A percentile compares a stretch with the other conserved stretches of the same genome.
These are phyloP conservation scores for Pelosia muscerda DNA, from an alignment of 2,888 invertebrate genomes.

Conservation along the genomic window DNA sequence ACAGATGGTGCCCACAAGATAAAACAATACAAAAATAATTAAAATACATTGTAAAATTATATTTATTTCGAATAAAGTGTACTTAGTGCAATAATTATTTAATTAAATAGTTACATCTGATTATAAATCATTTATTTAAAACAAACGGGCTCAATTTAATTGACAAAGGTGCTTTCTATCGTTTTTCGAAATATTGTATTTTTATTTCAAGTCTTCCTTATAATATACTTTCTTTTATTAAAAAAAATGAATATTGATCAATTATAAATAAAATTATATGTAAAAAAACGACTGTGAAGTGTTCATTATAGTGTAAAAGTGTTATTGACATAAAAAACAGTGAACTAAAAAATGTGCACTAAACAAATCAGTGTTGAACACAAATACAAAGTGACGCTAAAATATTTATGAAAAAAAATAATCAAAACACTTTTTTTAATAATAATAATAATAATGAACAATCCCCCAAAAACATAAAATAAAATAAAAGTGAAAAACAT, in stretches of 20 bases:
- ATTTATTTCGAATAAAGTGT: slow-evolving; percentile 55
- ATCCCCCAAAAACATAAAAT: slow-evolving; percentile 14
- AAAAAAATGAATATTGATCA: not conserved
- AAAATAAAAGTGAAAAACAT: slow-evolving; percentile 12
- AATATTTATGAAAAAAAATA: slow-evolving; percentile 24
- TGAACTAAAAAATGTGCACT: slow-evolving; percentile 39
- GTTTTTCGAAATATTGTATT: slow-evolving; percentile 28
- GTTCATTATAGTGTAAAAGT: slow-evolving; percentile 24
- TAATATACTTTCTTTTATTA: slow-evolving; percentile 3
- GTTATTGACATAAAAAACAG: slow-evolving; percentile 16
- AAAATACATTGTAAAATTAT: slow-evolving; percentile 50
- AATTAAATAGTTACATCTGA: slow-evolving; percentile 47
- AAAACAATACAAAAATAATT: slow-evolving; percentile 46
- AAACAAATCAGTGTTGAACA: slow-evolving; percentile 25
- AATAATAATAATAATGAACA: slow-evolving; percentile 33
- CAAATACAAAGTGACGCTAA: slow-evolving; percentile 28
- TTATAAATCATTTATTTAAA: slow-evolving; percentile 54
- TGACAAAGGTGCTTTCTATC: slow-evolving; percentile 45
- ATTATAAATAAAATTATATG: not conserved
- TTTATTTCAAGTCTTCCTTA: slow-evolving; percentile 11
- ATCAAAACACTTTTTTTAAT: not conserved
- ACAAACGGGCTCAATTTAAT: slow-evolving; percentile 61
- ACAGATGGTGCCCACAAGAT: slow-evolving; percentile 65
- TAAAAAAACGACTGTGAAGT: slow-evolving; percentile 22
- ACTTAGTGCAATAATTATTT: slow-evolving; percentile 72